These are phyloP conservation scores for Corella eumyota DNA, from an alignment of 23 tunicate species.

Conservation along the genomic window DNA sequence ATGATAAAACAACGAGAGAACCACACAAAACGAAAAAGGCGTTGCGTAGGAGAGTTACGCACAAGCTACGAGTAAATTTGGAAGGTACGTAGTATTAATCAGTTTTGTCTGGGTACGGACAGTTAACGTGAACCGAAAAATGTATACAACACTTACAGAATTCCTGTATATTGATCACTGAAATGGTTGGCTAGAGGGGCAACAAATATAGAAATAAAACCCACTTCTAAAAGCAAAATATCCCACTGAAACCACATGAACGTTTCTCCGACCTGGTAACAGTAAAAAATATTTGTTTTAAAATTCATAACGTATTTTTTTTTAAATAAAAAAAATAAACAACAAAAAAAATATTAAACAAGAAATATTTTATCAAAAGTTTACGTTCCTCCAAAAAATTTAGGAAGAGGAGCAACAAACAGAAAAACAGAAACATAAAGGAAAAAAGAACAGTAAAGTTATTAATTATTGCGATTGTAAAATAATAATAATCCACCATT, in stretches of 20 bases:
- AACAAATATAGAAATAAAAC: constrained; percentile 51
- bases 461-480: background rate
- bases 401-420: background rate
- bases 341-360: background rate
- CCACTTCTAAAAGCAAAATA: constrained; percentile 85
- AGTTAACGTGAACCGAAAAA: too few relatives aligned
- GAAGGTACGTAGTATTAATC: too few relatives aligned
- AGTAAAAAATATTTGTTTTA: background rate
- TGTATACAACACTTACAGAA: too few relatives aligned
- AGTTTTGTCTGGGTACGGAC: too few relatives aligned
- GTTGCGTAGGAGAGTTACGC: too few relatives aligned
- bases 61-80: too few relatives aligned
- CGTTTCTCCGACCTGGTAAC: constrained; percentile 83
- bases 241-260: constrained; percentile 99
- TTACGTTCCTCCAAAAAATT: background rate
- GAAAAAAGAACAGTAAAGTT: background rate
- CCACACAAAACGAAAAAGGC: too few relatives aligned
- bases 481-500: too few relatives aligned
- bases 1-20: too few relatives aligned
- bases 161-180: too few relatives aligned
- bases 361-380: background rate
- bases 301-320: background rate
- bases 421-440: too few relatives aligned
- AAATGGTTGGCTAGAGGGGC: constrained; percentile 46
- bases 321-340: background rate